A percentile compares a stretch with the other conserved stretches of the same genome.
These are phyloP conservation scores for Drosophila ezoana DNA, from an alignment of 2,888 invertebrate species.

Conservation along the genomic window DNA sequence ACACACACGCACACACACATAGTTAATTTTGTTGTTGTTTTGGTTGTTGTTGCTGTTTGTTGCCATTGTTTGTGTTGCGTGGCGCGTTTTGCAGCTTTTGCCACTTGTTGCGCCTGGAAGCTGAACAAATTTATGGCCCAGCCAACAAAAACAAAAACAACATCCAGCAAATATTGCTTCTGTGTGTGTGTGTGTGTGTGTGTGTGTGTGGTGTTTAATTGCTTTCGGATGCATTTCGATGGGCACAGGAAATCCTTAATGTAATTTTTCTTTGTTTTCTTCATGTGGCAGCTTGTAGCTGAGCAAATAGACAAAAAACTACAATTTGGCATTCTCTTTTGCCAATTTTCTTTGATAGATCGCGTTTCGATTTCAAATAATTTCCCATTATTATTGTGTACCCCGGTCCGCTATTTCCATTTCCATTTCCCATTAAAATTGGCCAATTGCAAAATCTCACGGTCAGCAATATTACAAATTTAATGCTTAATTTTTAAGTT, in stretches of 20 bases:
- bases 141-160: constrained; percentile 49
- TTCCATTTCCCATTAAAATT: neutral
- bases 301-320: constrained; percentile 2
- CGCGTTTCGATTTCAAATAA: constrained; percentile 21
- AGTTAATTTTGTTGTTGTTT: too few relatives aligned
- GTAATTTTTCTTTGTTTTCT: constrained; percentile 52
- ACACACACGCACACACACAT: neutral
- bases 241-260: constrained; percentile 74
- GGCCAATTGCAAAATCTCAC: too few relatives aligned
- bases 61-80: constrained; percentile 21
- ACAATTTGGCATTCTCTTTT: constrained; percentile 4
- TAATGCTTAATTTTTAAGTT: too few relatives aligned
- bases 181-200: constrained; percentile 16
- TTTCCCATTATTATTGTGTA: constrained; percentile 26
- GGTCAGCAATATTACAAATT: too few relatives aligned
- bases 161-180: constrained; percentile 4
- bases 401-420: neutral
- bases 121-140: constrained; percentile 47
- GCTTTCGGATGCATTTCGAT: constrained; percentile 69
- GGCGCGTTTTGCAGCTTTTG: constrained; percentile 36
- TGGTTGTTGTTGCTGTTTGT: constrained; percentile 29
- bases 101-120: constrained; percentile 68
- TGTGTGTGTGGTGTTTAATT: constrained; percentile 52
- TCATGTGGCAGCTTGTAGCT: neutral
- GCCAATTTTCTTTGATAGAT: constrained; percentile 50